These are phyloP conservation scores for Brenthis hecate DNA, from an alignment of 2,888 invertebrate species.

Conservation along the genomic window DNA sequence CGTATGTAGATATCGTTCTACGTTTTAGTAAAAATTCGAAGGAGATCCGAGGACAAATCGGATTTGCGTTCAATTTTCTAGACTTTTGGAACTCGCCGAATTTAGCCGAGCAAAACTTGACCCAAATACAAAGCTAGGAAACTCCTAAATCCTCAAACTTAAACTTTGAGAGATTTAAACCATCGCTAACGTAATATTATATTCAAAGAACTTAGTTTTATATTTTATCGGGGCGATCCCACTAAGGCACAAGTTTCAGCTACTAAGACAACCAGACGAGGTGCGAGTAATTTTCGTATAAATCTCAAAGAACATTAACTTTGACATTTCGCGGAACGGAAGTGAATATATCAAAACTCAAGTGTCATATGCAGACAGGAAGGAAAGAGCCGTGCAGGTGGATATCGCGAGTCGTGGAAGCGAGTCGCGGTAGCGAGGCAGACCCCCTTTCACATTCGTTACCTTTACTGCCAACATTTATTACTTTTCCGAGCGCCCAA, in stretches of 20 bases:
- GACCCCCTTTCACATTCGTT: conserved; percentile 63
- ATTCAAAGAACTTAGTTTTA: conserved; percentile 55
- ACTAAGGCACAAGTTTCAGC: conserved; percentile 24
- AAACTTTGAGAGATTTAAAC: conserved; percentile 68
- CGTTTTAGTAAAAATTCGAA: conserved; percentile 42
- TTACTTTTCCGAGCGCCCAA: conserved; percentile 57
- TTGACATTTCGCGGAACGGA: conserved; percentile 26
- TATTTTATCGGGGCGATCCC: conserved; percentile 37
- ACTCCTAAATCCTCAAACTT: conserved; percentile 59
- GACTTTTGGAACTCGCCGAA: conserved; percentile 66
- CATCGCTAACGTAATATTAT: conserved; percentile 58
- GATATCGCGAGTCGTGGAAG: conserved; percentile 56
- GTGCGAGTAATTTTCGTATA: conserved; percentile 27
- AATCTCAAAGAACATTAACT: conserved; percentile 28
- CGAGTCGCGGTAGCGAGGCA: conserved; percentile 32
- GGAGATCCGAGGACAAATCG: conserved; percentile 56
- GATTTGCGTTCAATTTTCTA: conserved; percentile 78
- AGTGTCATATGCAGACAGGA: conserved; percentile 53
- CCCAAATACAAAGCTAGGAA: conserved; percentile 61
- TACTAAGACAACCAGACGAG: conserved; percentile 7
- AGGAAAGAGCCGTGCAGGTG: conserved; percentile 65
- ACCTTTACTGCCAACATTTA: conserved; percentile 72
- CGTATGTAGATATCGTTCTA: conserved; percentile 55
- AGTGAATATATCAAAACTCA: conserved; percentile 47
- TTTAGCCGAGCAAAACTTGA: conserved; percentile 61